Conservation (phyloP, 2,797 vertebrate genomes). For the Micropoecilia bifurca region DNA sequence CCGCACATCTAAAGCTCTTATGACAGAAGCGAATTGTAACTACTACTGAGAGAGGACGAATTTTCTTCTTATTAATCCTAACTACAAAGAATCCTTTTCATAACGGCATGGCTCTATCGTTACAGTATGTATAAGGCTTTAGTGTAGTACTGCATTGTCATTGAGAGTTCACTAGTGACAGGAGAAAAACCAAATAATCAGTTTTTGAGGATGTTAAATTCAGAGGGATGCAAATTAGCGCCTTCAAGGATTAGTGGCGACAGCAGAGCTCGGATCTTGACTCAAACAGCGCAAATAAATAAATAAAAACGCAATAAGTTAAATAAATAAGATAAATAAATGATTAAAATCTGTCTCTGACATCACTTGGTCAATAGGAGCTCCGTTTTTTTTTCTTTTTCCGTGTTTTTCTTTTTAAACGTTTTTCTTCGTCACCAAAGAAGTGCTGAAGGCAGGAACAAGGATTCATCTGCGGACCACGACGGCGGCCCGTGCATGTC, state of each 20-base stretch:
- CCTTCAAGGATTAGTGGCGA: slow-evolving; percentile 54
- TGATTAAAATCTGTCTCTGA: slow-evolving; percentile 72
- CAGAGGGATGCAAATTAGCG: slow-evolving; percentile 33
- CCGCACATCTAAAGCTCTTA: slow-evolving; percentile 26
- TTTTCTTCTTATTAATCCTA: slow-evolving; percentile 39
- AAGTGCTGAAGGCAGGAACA: slow-evolving; percentile 77
- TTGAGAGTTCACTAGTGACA: slow-evolving; percentile 50
- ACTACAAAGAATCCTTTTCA: slow-evolving; percentile 22
- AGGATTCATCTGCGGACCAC: slow-evolving; percentile 74
- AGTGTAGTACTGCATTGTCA: slow-evolving; percentile 65
- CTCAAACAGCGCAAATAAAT: slow-evolving; percentile 67
- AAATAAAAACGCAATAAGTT: slow-evolving; percentile 49
- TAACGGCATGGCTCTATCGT: slow-evolving; percentile 49
- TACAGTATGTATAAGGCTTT: slow-evolving; percentile 74
- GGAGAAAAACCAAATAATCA: slow-evolving; percentile 28
- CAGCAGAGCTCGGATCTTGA: slow-evolving; percentile 78
- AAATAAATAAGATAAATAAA: slow-evolving; percentile 61
- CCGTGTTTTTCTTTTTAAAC: slow-evolving; percentile 19
- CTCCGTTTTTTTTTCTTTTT: slow-evolving; percentile 20
- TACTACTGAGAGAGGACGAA: slow-evolving; percentile 24
- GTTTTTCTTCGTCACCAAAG: slow-evolving; percentile 61
- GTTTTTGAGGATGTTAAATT: slow-evolving; percentile 40
- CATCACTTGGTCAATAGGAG: slow-evolving; percentile 79
- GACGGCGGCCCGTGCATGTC: slow-evolving; percentile 70
- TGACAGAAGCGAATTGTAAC: slow-evolving; percentile 26